These are phyloP conservation scores for Allophyes oxyacanthae DNA, from an alignment of 2,888 invertebrate species.

Conservation along the genomic window DNA sequence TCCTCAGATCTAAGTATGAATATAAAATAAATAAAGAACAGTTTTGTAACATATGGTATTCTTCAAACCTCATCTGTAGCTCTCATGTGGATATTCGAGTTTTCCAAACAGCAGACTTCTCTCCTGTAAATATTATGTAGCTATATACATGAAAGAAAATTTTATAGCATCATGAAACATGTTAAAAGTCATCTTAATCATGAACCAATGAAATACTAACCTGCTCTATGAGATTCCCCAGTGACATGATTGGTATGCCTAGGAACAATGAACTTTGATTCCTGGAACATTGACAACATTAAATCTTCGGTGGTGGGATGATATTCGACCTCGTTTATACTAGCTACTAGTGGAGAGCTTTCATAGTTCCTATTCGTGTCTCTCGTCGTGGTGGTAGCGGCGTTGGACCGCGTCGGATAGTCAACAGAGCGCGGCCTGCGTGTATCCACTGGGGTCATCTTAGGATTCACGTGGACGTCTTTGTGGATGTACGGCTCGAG, in stretches of 20 bases:
- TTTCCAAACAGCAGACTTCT: slow-evolving; percentile 85
- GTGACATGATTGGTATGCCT: slow-evolving; percentile 76
- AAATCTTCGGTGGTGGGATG: slow-evolving; percentile 85
- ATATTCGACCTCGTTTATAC: slow-evolving; percentile 84
- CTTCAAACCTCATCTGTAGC: slow-evolving; percentile 60
- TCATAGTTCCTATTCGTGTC: slow-evolving; percentile 80
- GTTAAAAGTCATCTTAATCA: slow-evolving; percentile 7
- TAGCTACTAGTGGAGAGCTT: slow-evolving; percentile 83
- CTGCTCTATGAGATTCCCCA: slow-evolving; percentile 82
- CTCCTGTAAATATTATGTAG: slow-evolving; percentile 72
- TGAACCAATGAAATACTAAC: slow-evolving; percentile 62
- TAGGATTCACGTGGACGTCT: slow-evolving; percentile 88
- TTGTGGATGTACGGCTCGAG: slow-evolving; percentile 85
- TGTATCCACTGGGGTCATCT: slow-evolving; percentile 85
- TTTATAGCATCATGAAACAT: background rate
- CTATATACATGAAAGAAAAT: slow-evolving; percentile 26
- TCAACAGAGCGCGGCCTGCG: slow-evolving; percentile 83
- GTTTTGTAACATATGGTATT: slow-evolving; percentile 59
- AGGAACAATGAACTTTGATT: slow-evolving; percentile 83
- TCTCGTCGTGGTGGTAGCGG: slow-evolving; percentile 56
- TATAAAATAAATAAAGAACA: slow-evolving; percentile 69
- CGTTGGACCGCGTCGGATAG: slow-evolving; percentile 65
- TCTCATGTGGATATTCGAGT: slow-evolving; percentile 88
- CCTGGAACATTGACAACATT: slow-evolving; percentile 86
- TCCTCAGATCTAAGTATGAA: slow-evolving; percentile 79